Base-by-base conservation (phyloP, 2,888 invertebrate species). In the Lapara coniferarum region DNA sequence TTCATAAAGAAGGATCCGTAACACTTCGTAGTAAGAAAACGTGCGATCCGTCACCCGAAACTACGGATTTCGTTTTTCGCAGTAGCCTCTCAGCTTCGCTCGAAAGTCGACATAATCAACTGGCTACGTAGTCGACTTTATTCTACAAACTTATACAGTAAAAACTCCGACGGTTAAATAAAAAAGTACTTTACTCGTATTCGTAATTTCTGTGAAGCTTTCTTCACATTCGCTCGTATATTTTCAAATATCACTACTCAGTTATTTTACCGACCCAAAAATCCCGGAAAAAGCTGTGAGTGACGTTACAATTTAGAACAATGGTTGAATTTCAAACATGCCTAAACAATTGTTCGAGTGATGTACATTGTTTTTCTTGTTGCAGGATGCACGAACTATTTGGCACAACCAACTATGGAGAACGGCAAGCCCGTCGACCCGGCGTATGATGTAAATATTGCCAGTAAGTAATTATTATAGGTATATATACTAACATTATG, bases 351-450 rank as follows among this genome's bases (percentile, higher is more conserved):
- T 59, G 10, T 16, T 16, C 12, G 49, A 19, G 19, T 46, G 19
- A 2, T 25, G 2, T 67, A 55, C 70, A 66, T 67, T 58, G 66
- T 8, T 52, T 37, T 5, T 69, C 59, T 87, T 85, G 84, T 92
- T 91, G 53, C 89, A 93, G 93, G 79, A 78, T 91, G 92, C 73
- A 92, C 92, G 59, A 93, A 92, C 75, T 93, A 89, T 77, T 84
- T 93, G 76, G 80, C 89, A n/a, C 88, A 88, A 70, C 90, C 90
- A 10, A 8, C 67, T 0, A 82, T 85, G 82, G 86, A 85, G 52
- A 81, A 83, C 37, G 87, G 85, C 52, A 86, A 84, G 57, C 78
- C 84, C 6, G 52, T 73, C 5, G 93, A 93, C 78, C 85, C 86
- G 69, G 93, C 91, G 2, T 92, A 92, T 73, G 84, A 93, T 78